These are phyloP conservation scores for Caenorhabditis angaria DNA, from an alignment of 2,888 invertebrate species.

Conservation along the genomic window DNA sequence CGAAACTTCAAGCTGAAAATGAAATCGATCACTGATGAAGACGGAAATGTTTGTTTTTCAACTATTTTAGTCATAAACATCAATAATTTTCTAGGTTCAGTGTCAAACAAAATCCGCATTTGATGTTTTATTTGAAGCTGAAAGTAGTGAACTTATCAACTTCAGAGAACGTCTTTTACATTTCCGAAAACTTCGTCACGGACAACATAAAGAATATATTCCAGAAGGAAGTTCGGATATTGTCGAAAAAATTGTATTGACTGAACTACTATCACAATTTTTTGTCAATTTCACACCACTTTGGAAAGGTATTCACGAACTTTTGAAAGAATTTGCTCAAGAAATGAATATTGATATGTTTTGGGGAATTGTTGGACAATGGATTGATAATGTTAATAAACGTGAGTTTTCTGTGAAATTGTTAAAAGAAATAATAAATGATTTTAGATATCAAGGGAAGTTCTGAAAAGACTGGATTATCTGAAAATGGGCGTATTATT, in stretches of 20 bases:
- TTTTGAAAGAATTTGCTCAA: constrained; percentile 80
- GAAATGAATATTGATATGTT: constrained; percentile 68
- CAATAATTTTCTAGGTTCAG: constrained; percentile 2
- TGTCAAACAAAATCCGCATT: constrained; percentile 32
- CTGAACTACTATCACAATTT: constrained; percentile 83
- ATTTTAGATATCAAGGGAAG: constrained; percentile 24
- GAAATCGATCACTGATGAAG: constrained; percentile 29
- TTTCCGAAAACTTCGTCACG: constrained; percentile 60
- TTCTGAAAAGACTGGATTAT: background rate
- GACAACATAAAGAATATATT: constrained; percentile 42
- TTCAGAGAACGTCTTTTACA: constrained; percentile 83
- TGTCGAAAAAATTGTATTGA: constrained; percentile 76
- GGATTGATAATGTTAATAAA: constrained; percentile 72
- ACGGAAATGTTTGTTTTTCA: constrained; percentile 17
- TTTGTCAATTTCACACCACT: constrained; percentile 87
- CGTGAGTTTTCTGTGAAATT: constrained; percentile 59
- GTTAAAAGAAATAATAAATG: background rate
- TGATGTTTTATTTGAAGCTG: constrained; percentile 76
- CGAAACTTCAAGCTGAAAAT: constrained; percentile 41
- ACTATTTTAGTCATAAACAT: background rate
- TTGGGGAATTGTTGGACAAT: constrained; percentile 72
- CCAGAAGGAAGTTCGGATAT: constrained; percentile 37
- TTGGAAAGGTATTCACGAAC: constrained; percentile 85
- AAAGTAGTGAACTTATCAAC: constrained; percentile 81
- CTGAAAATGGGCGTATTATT: constrained; percentile 18